A percentile compares a stretch with the other conserved stretches of the same genome.
These are phyloP conservation scores for Dryocosmus kuriphilus DNA, from an alignment of 2,888 invertebrate genomes.

Conservation along the genomic window DNA sequence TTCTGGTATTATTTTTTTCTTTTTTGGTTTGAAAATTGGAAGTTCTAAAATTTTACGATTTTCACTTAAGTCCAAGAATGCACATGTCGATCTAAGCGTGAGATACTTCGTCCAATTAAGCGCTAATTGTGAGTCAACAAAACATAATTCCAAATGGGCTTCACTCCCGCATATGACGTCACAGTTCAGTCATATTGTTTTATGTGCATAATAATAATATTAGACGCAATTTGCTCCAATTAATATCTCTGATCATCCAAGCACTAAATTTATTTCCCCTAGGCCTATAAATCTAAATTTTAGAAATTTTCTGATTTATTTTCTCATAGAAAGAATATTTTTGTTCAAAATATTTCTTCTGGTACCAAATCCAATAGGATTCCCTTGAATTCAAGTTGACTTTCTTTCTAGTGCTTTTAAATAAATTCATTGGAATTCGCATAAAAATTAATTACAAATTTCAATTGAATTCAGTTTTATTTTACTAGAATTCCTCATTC, in stretches of 20 bases:
- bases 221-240: slow-evolving; percentile 17
- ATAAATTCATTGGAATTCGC: too few relatives aligned
- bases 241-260: not conserved
- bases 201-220: slow-evolving; percentile 7
- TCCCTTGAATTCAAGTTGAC: too few relatives aligned
- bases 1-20: not conserved
- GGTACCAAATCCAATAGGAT: too few relatives aligned
- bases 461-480: too few relatives aligned
- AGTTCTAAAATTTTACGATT: not conserved
- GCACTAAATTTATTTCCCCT: not conserved
- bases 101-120: slow-evolving; percentile 64
- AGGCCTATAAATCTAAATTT: not conserved
- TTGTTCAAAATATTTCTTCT: too few relatives aligned
- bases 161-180: slow-evolving; percentile 57
- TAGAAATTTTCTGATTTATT: too few relatives aligned
- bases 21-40: not conserved
- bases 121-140: slow-evolving; percentile 71
- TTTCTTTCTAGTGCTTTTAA: too few relatives aligned
- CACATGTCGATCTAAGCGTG: slow-evolving; percentile 46
- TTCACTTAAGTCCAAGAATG: slow-evolving; percentile 17
- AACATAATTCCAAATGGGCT: slow-evolving; percentile 58
- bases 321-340: too few relatives aligned
- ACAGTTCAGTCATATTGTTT: slow-evolving; percentile 29
- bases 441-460: too few relatives aligned
- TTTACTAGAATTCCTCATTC: too few relatives aligned